phyloP scores from a whole-genome alignment of 2,797 vertebrate genomes.

The Oophaga sylvatica region DNA sequence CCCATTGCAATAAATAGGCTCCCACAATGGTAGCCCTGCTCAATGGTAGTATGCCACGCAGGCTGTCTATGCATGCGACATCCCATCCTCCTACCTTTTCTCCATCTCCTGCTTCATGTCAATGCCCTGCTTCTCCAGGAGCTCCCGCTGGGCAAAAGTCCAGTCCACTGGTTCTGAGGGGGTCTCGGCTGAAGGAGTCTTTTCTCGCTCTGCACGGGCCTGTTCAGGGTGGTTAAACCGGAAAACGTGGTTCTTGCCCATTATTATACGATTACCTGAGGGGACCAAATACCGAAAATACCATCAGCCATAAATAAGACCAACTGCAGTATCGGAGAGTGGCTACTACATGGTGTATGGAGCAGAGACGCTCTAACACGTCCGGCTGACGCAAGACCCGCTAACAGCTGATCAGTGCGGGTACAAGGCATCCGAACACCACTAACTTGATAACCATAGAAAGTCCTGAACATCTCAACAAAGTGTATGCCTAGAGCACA shows the following conservation, averaged over 20 bases:
- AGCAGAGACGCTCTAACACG: too few species aligned
- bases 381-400: too few species aligned
- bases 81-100: constrained; percentile 82
- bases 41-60: too few species aligned
- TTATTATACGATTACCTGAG: constrained; percentile 96
- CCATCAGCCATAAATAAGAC: background rate
- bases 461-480: background rate
- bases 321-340: too few species aligned
- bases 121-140: constrained; percentile 97
- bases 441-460: too few species aligned
- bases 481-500: background rate
- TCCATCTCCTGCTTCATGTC: constrained; percentile 99
- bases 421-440: too few species aligned
- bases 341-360: too few species aligned
- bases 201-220: constrained; percentile 94
- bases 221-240: constrained; percentile 98
- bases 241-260: constrained; percentile 99
- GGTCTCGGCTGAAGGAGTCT: constrained; percentile 94
- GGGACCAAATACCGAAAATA: background rate
- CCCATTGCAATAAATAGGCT: background rate
- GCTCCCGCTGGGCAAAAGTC: constrained; percentile 97
- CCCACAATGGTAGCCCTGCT: too few species aligned
- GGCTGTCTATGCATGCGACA: too few species aligned
- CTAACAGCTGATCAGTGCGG: too few species aligned
- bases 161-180: constrained; percentile 98